phyloP scores from a whole-genome alignment of 2,797 vertebrate genomes.

The Chromis chromis region DNA sequence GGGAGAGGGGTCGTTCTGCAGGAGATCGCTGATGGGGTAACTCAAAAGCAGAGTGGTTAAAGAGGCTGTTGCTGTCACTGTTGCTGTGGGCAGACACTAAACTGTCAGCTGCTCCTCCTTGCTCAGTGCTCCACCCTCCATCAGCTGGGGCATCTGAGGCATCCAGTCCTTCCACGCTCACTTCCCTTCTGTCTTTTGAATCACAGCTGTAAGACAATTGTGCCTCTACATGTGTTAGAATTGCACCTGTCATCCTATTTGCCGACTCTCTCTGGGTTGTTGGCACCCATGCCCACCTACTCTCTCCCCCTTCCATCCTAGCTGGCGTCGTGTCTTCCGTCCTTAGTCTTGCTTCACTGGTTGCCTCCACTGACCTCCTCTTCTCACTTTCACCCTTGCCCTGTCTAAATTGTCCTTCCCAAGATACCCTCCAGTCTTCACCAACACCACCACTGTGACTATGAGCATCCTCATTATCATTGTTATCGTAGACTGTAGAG shows the following conservation, averaged over 20 bases:
- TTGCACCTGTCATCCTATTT: conserved; percentile 14
- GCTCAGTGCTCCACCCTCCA: conserved; percentile 63
- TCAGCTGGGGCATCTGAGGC: conserved; percentile 21
- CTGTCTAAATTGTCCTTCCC: conserved; percentile 27
- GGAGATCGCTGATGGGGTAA: conserved; percentile 46
- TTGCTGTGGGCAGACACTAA: conserved; percentile 43
- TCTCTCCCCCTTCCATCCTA: conserved; percentile 11
- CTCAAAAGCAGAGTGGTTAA: conserved; percentile 18
- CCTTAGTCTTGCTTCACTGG: conserved; percentile 15
- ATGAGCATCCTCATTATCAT: conserved; percentile 1
- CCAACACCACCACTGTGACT: not conserved
- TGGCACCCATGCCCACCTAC: conserved; percentile 51
- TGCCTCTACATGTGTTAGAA: conserved; percentile 8
- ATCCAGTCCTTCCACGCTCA: conserved; percentile 5
- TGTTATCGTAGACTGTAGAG: conserved; percentile 15
- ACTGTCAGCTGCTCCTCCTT: conserved; percentile 40
- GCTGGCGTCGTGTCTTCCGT: conserved; percentile 9
- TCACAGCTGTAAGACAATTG: conserved; percentile 22
- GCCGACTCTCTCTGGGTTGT: conserved; percentile 8
- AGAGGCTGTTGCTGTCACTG: conserved; percentile 28
- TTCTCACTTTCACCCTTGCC: conserved; percentile 11
- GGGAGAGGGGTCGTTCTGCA: conserved; percentile 85
- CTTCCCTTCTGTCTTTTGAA: conserved; percentile 41
- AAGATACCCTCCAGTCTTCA: conserved; percentile 1
- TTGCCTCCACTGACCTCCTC: conserved; percentile 11